Evolutionary conservation across 2,797 vertebrate species (phyloP), one percentile per base, ranked within the genome.

Genomic region (Allobates femoralis): DNA sequence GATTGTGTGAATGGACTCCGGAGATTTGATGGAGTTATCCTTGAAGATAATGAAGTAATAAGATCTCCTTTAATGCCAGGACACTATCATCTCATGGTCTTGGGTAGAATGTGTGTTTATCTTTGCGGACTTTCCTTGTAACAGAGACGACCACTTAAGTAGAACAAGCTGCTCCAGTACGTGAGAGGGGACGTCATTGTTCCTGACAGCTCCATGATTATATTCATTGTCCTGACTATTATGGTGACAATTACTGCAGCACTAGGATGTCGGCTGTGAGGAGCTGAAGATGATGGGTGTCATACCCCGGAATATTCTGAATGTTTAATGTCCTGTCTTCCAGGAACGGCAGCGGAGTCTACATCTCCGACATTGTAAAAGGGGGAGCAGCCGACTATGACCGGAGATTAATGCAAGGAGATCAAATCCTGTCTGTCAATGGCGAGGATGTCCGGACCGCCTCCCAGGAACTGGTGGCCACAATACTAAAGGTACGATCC

Each of bases 301-400:
- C 41, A n/a, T 21, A 46, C 15, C 6, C 60, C 28, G 23, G 79
- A 41, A 66, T 66, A 66, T n/a, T 15, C 34, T 55, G 67, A 71
- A 71, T 55, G 60, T 85, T 41, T 76, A 67, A 55, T 56, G 28
- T 3, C 51, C 34, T 64, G 41, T 83, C 55, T 92, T 80, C 89
- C 91, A 99, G 98, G 92, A 97, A 94, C 73, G 98, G 97, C 90
- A 96, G 93, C 0, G 97, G 98, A 60, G 97, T 98, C 86, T 99
- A 98, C 90, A 96, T 99, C 93, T 99, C 98, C 0, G 97, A 99
- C 90, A 93, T 99, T 90, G 97, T 99, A 92, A 96, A 96, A 94
- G 97, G 97, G 10, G 98, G 98, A 81, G 97, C 97, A 0, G 97
- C 97, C 50, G 97, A 98, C 90, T 92, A 97, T 78, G 97, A 99